phyloP scores from a whole-genome alignment of 2,888 invertebrate species.

The Caenorhabditis becei region DNA sequence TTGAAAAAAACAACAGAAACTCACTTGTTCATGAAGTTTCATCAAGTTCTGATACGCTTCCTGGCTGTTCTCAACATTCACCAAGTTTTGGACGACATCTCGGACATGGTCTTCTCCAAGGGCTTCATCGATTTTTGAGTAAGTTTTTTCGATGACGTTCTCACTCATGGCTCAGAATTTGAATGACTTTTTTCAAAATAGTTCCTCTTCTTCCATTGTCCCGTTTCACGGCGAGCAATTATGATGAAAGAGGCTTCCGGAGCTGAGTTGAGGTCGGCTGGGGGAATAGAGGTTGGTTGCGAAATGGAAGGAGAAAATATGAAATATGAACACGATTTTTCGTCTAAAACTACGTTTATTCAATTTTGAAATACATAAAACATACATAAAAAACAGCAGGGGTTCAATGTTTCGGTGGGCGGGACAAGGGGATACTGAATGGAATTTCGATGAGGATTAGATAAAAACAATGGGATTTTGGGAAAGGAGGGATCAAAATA shows the following conservation, averaged over 20 bases:
- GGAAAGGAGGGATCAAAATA: too few relatives aligned
- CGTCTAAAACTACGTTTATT: neutral
- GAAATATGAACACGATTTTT: neutral
- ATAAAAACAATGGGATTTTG: too few relatives aligned
- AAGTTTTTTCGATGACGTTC: conserved; percentile 34
- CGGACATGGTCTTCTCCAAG: conserved; percentile 43
- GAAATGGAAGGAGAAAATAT: neutral
- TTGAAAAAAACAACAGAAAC: neutral
- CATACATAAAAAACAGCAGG: neutral
- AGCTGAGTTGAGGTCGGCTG: neutral
- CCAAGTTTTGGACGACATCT: conserved; percentile 31
- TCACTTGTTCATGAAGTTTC: conserved; percentile 41
- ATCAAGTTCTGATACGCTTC: conserved; percentile 25
- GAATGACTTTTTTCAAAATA: neutral
- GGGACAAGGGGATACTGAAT: too few relatives aligned
- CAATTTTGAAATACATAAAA: neutral
- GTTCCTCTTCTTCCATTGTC: neutral
- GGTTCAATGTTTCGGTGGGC: too few relatives aligned
- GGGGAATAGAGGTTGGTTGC: neutral
- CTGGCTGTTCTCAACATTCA: conserved; percentile 25
- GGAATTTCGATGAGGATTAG: too few relatives aligned
- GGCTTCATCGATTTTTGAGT: conserved; percentile 40
- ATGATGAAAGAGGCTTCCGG: conserved; percentile 5
- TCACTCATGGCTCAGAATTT: conserved; percentile 11
- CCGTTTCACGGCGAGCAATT: neutral